These are phyloP conservation scores for Oreonectes daqikongensis DNA, from an alignment of 2,797 vertebrate genomes.

Conservation along the genomic window DNA sequence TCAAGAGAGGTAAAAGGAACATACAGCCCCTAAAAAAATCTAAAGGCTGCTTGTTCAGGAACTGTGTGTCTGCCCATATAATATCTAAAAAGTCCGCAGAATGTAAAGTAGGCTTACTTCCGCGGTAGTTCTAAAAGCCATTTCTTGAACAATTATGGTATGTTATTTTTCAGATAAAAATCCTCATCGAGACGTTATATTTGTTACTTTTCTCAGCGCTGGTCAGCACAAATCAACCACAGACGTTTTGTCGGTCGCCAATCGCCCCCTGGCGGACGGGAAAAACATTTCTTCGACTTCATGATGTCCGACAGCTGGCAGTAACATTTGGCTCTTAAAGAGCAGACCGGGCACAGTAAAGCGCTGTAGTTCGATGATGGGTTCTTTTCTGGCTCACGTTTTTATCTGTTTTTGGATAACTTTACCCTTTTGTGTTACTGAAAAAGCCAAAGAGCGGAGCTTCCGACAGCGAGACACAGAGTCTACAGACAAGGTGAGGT, in stretches of 20 bases:
- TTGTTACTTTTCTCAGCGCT: neutral
- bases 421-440: conserved; percentile 39
- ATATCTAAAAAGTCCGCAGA: neutral
- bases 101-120: neutral
- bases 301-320: neutral
- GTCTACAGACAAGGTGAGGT: conserved; percentile 56
- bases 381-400: conserved; percentile 16
- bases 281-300: too few relatives aligned
- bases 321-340: neutral
- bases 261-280: too few relatives aligned
- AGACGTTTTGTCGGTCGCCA: neutral
- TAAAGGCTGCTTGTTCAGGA: conserved; percentile 33
- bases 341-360: conserved; percentile 3
- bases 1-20: conserved; percentile 34
- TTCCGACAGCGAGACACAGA: conserved; percentile 51
- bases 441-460: conserved; percentile 50
- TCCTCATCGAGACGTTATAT: too few relatives aligned
- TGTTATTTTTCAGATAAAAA: too few relatives aligned
- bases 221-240: neutral
- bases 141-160: too few relatives aligned
- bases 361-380: conserved; percentile 44
- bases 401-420: conserved; percentile 42
- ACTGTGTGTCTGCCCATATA: neutral
- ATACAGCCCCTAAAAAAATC: neutral
- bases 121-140: neutral